These are phyloP conservation scores for Neuroterus valhalla DNA, from an alignment of 1,140 invertebrate species.

Conservation along the genomic window DNA sequence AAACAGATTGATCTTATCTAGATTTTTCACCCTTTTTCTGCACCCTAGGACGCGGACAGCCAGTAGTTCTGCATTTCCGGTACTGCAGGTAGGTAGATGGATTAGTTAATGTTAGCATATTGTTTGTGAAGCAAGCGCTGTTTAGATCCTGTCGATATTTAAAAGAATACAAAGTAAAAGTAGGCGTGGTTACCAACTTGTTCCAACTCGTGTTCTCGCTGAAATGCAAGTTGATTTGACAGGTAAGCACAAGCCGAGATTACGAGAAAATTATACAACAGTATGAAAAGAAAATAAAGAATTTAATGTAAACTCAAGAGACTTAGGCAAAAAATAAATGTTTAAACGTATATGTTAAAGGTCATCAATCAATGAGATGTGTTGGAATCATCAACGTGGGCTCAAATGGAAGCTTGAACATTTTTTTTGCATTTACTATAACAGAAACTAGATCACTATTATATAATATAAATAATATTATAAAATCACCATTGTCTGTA, in stretches of 20 bases:
- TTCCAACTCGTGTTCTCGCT: constrained; percentile 34
- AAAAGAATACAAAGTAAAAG: constrained; percentile 68
- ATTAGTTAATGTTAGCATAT: constrained; percentile 53
- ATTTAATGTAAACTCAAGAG: too few relatives aligned
- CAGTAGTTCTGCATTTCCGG: constrained; percentile 14
- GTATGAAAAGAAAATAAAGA: neutral
- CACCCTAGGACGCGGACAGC: too few relatives aligned
- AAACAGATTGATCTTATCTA: neutral
- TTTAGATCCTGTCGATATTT: constrained; percentile 63
- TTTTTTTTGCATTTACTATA: too few relatives aligned
- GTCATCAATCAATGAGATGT: too few relatives aligned
- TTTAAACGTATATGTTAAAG: too few relatives aligned
- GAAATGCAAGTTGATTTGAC: constrained; percentile 27
- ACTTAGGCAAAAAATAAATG: too few relatives aligned
- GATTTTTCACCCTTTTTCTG: neutral
- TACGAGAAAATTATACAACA: neutral
- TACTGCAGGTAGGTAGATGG: constrained; percentile 9
- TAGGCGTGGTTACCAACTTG: constrained; percentile 58
- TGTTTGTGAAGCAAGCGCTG: constrained; percentile 60
- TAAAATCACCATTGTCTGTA: too few relatives aligned
- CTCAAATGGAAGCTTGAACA: too few relatives aligned
- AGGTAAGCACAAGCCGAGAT: neutral
- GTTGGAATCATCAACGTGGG: too few relatives aligned
- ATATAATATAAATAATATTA: too few relatives aligned
- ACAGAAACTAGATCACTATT: too few relatives aligned